Percentiles rank a stretch among this genome's conserved stretches.
phyloP scores from a whole-genome alignment of 2,888 invertebrate species.

The Caenorhabditis macrosperma region DNA sequence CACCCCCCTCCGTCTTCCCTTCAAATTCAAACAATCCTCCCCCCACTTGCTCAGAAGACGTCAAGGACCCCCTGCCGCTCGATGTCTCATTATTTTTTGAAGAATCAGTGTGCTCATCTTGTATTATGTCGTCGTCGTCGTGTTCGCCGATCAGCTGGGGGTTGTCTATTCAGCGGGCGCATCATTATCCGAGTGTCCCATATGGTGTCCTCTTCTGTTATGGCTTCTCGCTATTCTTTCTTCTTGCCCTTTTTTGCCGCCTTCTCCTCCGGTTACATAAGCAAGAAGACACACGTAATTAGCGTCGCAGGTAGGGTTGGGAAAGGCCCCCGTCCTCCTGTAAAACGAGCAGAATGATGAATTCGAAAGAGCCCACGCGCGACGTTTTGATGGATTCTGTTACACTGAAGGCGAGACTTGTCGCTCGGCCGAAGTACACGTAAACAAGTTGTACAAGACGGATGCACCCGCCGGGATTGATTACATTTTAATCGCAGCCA shows the following conservation, averaged over 20 bases:
- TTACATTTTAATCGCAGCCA: slow-evolving; percentile 50
- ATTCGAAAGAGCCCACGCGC: slow-evolving; percentile 20
- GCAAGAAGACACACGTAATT: slow-evolving; percentile 19
- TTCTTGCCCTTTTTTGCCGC: slow-evolving; percentile 19
- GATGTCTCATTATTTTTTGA: slow-evolving; percentile 43
- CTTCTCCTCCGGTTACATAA: slow-evolving; percentile 20
- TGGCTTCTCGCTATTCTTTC: slow-evolving; percentile 44
- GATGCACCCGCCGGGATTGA: slow-evolving; percentile 50
- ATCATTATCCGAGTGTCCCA: slow-evolving; percentile 41
- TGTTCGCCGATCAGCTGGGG: slow-evolving; percentile 35
- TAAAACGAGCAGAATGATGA: slow-evolving; percentile 6
- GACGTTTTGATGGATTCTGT: slow-evolving; percentile 55
- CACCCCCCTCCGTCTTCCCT: background rate
- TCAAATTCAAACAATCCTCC: slow-evolving; percentile 14
- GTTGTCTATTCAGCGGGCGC: slow-evolving; percentile 42
- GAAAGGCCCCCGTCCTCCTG: background rate
- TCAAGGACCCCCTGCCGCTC: slow-evolving; percentile 33
- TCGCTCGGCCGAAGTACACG: slow-evolving; percentile 45
- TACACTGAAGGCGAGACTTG: slow-evolving; percentile 29
- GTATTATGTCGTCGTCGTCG: slow-evolving; percentile 19
- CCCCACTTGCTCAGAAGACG: slow-evolving; percentile 29
- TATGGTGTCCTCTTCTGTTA: slow-evolving; percentile 51
- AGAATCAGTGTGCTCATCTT: slow-evolving; percentile 45
- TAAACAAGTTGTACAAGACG: slow-evolving; percentile 56
- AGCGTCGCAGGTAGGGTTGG: slow-evolving; percentile 24